Evolutionary conservation across 1,140 invertebrate species (phyloP), one percentile per base, ranked within the genome.

Genomic region (Belonocnema kinseyi): DNA sequence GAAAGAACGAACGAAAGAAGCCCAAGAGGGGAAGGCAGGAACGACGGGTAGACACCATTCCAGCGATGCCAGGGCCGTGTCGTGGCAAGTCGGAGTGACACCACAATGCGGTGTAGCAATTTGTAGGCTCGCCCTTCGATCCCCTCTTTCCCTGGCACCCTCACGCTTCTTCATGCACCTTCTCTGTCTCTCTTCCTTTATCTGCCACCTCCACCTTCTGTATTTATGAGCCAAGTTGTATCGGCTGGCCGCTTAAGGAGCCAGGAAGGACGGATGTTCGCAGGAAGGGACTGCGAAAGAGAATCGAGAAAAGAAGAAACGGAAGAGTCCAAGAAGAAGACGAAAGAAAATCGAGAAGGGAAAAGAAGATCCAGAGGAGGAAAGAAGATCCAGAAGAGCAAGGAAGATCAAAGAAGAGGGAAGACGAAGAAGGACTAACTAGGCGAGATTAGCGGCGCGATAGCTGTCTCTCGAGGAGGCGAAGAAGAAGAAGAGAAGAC

Each of bases 51-150:
- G 86, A 91, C 90, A 91, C 90, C 90, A 90, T 91, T 91, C 90
- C 90, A 85, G 79, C 88, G 89, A 91, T 91, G 90, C 90, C 90
- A 84, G 85, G 86, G 82, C 85, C 89, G 90, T 91, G 90, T 91
- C 86, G 90, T 85, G 84, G 88, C 85, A 88, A 88, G 83, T 84
- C 83, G 85, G 89, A 91, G 89, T 91, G 90, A 91, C 90, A 91
- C 89, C 88, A 91, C 90, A 91, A 91, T 91, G 89, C 90, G 85
- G 85, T 91, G 90, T 91, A 91, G 90, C 90, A 91, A 91, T 91
- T 91, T 91, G 90, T 91, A 91, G 90, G 89, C 88, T 90, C 87
- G 88, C 88, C 89, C 89, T 89, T 90, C 88, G 87, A 83, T 85
- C 85, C 82, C 85, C 83, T 83, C 83, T 76, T 77, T 71, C 72